A percentile compares a stretch with the other conserved stretches of the same genome.
Conservation (phyloP, 2,888 invertebrate genomes). For the Sclerodermus sp. region DNA sequence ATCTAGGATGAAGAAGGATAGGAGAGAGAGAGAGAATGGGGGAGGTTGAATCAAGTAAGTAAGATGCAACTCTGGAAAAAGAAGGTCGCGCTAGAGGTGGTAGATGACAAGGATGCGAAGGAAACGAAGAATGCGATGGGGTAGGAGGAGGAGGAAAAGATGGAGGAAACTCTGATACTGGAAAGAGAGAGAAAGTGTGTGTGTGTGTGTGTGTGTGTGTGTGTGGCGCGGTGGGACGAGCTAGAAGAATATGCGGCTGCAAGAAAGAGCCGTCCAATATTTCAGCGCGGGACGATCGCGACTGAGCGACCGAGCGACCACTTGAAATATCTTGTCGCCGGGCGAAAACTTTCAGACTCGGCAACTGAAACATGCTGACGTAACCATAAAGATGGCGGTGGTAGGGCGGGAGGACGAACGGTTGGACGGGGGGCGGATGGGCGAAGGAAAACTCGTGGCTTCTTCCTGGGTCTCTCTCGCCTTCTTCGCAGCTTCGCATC, state of each 20-base stretch:
- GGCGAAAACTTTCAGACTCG: conserved; percentile 54
- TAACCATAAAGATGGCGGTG: conserved; percentile 54
- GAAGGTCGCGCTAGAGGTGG: too few relatives aligned
- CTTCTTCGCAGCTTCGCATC: conserved; percentile 20
- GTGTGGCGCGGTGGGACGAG: conserved; percentile 24
- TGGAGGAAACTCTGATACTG: background rate
- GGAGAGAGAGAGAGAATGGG: conserved; percentile 4
- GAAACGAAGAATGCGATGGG: background rate
- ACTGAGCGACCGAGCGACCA: conserved; percentile 48
- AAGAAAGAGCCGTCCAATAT: conserved; percentile 56
- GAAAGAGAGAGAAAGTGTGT: too few relatives aligned
- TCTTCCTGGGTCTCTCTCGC: conserved; percentile 12
- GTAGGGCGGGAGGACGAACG: conserved; percentile 27
- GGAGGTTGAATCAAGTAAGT: too few relatives aligned
- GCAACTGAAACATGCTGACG: conserved; percentile 57
- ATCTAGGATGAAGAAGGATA: too few relatives aligned
- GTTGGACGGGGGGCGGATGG: background rate
- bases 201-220: too few relatives aligned
- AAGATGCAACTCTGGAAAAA: too few relatives aligned
- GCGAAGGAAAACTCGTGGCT: conserved; percentile 14
- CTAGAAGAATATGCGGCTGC: conserved; percentile 51
- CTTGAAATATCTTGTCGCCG: conserved; percentile 58
- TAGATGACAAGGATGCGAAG: too few relatives aligned
- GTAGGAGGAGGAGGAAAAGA: background rate
- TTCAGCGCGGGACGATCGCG: conserved; percentile 49